A percentile compares a stretch with the other conserved stretches of the same genome.
phyloP scores from a whole-genome alignment of 2,797 vertebrate genomes.

The Molothrus aeneus region DNA sequence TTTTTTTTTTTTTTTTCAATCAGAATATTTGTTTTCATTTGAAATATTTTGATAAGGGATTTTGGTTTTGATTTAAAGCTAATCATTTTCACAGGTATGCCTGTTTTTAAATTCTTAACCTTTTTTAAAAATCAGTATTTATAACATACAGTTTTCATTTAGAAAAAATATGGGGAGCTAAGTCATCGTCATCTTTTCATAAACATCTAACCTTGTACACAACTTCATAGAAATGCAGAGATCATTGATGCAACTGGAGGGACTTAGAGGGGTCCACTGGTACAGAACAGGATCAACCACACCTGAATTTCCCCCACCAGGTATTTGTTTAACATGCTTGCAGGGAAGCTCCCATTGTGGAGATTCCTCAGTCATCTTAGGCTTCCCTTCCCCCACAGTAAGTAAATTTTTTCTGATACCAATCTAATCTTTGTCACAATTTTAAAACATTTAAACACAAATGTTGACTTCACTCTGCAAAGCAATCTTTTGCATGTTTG shows the following conservation, averaged over 20 bases:
- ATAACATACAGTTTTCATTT: background rate
- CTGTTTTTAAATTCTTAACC: background rate
- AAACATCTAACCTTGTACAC: background rate
- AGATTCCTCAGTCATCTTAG: background rate
- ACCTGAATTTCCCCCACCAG: background rate
- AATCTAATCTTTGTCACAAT: background rate
- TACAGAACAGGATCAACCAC: background rate
- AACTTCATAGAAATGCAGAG: background rate
- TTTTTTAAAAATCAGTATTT: background rate
- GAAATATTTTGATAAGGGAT: background rate
- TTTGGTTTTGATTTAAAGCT: background rate
- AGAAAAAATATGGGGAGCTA: background rate
- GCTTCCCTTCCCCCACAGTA: background rate
- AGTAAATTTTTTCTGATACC: background rate
- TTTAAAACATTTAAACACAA: background rate
- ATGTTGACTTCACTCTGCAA: background rate
- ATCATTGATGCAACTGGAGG: background rate
- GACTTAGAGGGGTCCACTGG: background rate
- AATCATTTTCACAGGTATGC: background rate
- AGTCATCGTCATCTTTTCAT: background rate
- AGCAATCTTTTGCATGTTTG: background rate
- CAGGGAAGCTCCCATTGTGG: background rate
- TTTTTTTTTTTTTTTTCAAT: slow-evolving; percentile 20
- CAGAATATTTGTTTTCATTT: slow-evolving; percentile 52
- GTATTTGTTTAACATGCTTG: background rate